phyloP scores from a whole-genome alignment of 2,113 vertebrate species.

The Butastur rufipennis region DNA sequence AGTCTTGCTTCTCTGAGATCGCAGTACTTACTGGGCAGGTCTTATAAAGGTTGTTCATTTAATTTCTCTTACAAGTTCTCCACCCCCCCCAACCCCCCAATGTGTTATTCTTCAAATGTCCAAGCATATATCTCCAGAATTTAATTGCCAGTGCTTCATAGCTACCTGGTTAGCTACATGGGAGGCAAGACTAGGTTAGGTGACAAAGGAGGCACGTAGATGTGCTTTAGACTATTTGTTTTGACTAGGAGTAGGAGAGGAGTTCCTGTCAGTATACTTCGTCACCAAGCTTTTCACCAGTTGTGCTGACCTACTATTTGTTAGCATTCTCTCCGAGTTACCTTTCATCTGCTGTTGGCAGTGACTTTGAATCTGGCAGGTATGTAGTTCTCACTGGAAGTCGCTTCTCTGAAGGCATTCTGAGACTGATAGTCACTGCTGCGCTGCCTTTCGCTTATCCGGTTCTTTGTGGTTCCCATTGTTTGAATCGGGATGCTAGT shows the following conservation, averaged over 20 bases:
- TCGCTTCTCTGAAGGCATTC: not conserved
- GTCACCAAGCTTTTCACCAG: not conserved
- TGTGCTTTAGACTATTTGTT: not conserved
- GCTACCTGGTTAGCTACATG: not conserved
- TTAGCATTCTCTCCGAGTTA: not conserved
- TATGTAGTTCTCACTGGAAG: not conserved
- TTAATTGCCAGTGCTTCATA: not conserved
- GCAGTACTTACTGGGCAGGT: not conserved
- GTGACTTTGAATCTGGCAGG: not conserved
- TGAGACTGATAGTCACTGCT: not conserved
- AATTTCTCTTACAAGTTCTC: not conserved
- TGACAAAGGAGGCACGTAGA: not conserved
- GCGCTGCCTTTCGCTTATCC: not conserved
- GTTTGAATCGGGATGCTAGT: not conserved
- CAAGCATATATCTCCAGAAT: not conserved
- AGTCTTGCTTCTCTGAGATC: not conserved
- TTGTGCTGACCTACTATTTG: not conserved
- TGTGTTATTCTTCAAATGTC: not conserved
- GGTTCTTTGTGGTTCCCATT: not conserved
- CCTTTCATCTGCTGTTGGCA: not conserved
- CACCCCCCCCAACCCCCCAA: no score
- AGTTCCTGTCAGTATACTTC: not conserved
- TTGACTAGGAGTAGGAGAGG: not conserved
- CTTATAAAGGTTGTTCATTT: not conserved
- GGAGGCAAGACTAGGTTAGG: not conserved